Base-by-base conservation (phyloP, 2,797 vertebrate species). In the Rhinophrynus dorsalis region DNA sequence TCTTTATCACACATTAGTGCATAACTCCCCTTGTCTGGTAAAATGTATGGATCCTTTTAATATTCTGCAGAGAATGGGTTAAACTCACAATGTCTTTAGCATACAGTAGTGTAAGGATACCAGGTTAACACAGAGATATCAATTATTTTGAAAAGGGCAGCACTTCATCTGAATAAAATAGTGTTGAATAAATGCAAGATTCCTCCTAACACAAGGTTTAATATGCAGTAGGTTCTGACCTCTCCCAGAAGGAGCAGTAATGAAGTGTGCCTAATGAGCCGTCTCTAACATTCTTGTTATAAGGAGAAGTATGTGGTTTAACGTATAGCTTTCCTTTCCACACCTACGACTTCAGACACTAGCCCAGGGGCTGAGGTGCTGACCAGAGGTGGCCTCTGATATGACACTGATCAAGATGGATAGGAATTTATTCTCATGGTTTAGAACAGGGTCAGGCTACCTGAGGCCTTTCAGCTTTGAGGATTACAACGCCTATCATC, bases 401-500 rank as follows among this genome's bases (percentile, higher is more conserved):
- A 38, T 33, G 65, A 35, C 52, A 33, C 29, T 57, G 21, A 57
- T 67, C 29, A 57, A 35, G 65, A 67, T 30, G 18, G 65, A 67
- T 37, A n/a, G 30, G 21, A 26, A 9, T 35, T 17, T 20, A 40
- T 44, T 20, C 8, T 18, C 26, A n/a, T n/a, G n/a, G n/a, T n/a
- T n/a, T n/a, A n/a, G n/a, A n/a, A n/a, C n/a, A 18, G 40, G 21
- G 40, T 37, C 26, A 4, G 3, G 11, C 15, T 21, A 24, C 18
- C n/a, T n/a, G n/a, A n/a, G n/a, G n/a, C n/a, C n/a, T n/a, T n/a
- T n/a, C n/a, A n/a, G n/a, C n/a, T n/a, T n/a, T n/a, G n/a, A n/a
- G n/a, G n/a, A n/a, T n/a, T n/a, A n/a, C n/a, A n/a, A n/a, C n/a
- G n/a, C n/a, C n/a, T n/a, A n/a, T n/a, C n/a, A n/a, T n/a, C n/a